Conservation (phyloP, 1,140 invertebrate genomes). For the Bactericera cockerelli region DNA sequence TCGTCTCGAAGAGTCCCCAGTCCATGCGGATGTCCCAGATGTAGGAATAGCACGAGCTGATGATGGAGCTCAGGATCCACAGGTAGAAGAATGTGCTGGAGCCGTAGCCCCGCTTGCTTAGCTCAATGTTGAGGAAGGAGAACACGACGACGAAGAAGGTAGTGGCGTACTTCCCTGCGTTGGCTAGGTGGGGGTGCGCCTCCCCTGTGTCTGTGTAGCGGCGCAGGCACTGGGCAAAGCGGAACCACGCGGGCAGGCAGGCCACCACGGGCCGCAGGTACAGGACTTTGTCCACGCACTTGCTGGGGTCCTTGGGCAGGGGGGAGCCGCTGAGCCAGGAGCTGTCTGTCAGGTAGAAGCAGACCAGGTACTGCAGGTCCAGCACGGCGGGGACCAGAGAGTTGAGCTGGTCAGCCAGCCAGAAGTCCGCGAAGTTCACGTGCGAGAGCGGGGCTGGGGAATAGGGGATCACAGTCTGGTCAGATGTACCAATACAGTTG, state of each 20-base stretch:
- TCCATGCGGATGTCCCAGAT: constrained; percentile 88
- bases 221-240: constrained; percentile 92
- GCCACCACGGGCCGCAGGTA: constrained; percentile 56
- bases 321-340: constrained; percentile 41
- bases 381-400: constrained; percentile 76
- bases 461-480: too few relatives aligned
- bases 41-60: constrained; percentile 61
- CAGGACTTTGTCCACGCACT: constrained; percentile 34
- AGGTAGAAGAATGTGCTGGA: constrained; percentile 50
- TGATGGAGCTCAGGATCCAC: constrained; percentile 48
- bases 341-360: constrained; percentile 59
- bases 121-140: constrained; percentile 45
- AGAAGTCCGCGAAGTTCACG: constrained; percentile 98
- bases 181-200: constrained; percentile 87
- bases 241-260: constrained; percentile 89
- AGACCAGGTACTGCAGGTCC: constrained; percentile 86
- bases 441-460: constrained; percentile 89
- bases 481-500: too few relatives aligned
- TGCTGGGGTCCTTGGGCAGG: constrained; percentile 34
- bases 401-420: constrained; percentile 97
- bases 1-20: constrained; percentile 75
- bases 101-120: not conserved
- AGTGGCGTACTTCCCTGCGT: constrained; percentile 97
- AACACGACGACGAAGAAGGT: constrained; percentile 90
- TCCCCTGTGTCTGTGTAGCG: constrained; percentile 80